Evolutionary conservation across 2,888 invertebrate species (phyloP).

Genomic region (Yponomeuta malinellus): DNA sequence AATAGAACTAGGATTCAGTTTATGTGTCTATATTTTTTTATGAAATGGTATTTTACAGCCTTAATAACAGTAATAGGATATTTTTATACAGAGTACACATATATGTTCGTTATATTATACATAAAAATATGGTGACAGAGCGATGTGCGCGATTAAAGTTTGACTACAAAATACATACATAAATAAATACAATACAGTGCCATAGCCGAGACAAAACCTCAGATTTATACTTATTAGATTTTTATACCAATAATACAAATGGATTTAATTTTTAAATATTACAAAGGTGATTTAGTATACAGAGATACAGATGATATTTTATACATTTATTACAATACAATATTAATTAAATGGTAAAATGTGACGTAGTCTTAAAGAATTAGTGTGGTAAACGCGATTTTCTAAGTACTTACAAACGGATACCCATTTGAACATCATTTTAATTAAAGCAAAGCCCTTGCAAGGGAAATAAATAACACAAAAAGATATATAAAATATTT

Average conservation of each 20-base stretch:
- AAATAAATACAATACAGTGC: constrained; percentile 53
- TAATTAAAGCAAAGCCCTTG: background rate
- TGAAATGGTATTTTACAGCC: constrained; percentile 43
- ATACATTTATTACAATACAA: constrained; percentile 75
- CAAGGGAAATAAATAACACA: background rate
- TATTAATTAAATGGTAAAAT: constrained; percentile 65
- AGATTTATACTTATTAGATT: constrained; percentile 75
- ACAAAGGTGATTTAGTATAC: constrained; percentile 75
- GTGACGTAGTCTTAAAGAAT: constrained; percentile 66
- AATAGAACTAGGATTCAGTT: constrained; percentile 54
- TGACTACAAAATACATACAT: constrained; percentile 54
- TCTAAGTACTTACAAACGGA: constrained; percentile 35
- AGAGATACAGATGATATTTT: constrained; percentile 77
- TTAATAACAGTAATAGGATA: constrained; percentile 70
- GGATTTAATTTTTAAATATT: constrained; percentile 76
- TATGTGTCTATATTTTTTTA: constrained; percentile 30
- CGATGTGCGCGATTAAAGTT: constrained; percentile 61
- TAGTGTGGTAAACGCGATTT: constrained; percentile 58
- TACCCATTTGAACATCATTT: background rate
- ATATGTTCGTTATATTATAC: constrained; percentile 30
- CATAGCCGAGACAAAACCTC: constrained; percentile 71
- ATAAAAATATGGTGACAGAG: constrained; percentile 32
- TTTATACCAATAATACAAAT: constrained; percentile 73
- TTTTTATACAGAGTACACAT: constrained; percentile 66
- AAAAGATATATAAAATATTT: background rate